Evolutionary conservation across 2,797 vertebrate species (phyloP).

Genomic region (Pseudochaenichthys georgianus): DNA sequence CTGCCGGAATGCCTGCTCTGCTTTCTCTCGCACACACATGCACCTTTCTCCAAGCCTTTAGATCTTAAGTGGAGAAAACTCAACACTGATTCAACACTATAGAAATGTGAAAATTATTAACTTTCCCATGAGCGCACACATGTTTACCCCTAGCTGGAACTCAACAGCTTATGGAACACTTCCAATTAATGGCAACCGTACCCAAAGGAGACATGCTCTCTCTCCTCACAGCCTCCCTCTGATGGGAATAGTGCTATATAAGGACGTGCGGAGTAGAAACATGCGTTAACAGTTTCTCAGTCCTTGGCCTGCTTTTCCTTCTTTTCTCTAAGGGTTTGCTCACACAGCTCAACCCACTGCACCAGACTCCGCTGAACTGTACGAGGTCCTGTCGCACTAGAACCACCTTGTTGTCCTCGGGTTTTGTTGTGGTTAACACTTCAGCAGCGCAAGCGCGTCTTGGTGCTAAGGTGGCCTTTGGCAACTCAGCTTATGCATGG

Average conservation of each 20-base stretch:
- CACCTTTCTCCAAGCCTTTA: slow-evolving; percentile 34
- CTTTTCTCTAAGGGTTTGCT: slow-evolving; percentile 54
- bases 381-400: slow-evolving; percentile 31
- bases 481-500: slow-evolving; percentile 42
- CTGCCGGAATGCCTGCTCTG: slow-evolving; percentile 39
- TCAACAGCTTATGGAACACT: slow-evolving; percentile 61
- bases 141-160: slow-evolving; percentile 74
- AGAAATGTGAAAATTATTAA: slow-evolving; percentile 61
- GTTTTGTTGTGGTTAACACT: slow-evolving; percentile 34
- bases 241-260: slow-evolving; percentile 78
- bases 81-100: slow-evolving; percentile 46
- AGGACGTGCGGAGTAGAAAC: slow-evolving; percentile 75
- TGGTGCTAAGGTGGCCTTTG: slow-evolving; percentile 41
- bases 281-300: slow-evolving; percentile 75
- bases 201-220: slow-evolving; percentile 61
- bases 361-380: slow-evolving; percentile 46
- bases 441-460: slow-evolving; percentile 7
- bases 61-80: slow-evolving; percentile 61
- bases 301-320: slow-evolving; percentile 80
- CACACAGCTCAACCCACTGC: slow-evolving; percentile 62
- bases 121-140: slow-evolving; percentile 61
- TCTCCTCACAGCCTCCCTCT: slow-evolving; percentile 25
- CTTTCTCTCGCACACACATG: slow-evolving; percentile 27
- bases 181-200: slow-evolving; percentile 76
- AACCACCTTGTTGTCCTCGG: slow-evolving; percentile 27